Evolutionary conservation across 2,113 vertebrate genomes (phyloP).

Genomic region (Rhizomys pruinosus): DNA sequence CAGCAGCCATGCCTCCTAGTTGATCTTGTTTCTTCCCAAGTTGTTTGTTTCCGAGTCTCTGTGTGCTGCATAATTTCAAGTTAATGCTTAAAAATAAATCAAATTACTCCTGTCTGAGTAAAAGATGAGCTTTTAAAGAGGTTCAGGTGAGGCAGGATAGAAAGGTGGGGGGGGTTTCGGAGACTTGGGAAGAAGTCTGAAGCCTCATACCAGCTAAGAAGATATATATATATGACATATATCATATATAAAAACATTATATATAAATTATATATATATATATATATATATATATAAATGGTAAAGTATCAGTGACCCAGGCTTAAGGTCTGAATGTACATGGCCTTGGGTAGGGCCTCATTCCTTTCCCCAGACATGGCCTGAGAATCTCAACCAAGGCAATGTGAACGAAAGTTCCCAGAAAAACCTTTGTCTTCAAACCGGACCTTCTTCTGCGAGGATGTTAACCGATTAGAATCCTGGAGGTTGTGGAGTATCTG

Average conservation of each 20-base stretch:
- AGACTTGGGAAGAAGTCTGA: no score
- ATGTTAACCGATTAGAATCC: no score
- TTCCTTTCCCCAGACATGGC: background rate
- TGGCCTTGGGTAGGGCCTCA: no score
- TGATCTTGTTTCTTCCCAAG: background rate
- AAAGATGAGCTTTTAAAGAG: slow-evolving; percentile 26
- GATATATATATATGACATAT: no score
- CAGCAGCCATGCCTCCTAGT: background rate
- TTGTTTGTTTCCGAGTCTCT: background rate
- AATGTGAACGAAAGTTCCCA: no score
- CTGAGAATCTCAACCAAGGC: background rate
- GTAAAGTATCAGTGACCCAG: no score
- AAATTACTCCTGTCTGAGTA: slow-evolving; percentile 20
- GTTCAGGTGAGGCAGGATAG: background rate
- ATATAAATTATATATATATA: no score
- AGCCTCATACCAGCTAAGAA: background rate
- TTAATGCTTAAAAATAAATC: slow-evolving; percentile 1
- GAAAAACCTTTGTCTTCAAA: no score
- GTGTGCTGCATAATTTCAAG: background rate
- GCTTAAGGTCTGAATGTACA: background rate
- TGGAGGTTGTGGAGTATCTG: no score
- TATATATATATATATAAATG: no score
- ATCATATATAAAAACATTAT: no score
- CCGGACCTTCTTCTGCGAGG: no score
- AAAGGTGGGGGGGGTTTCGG: background rate